Conservation (phyloP, 1,140 invertebrate genomes). For the Bilobella aurantiaca region DNA sequence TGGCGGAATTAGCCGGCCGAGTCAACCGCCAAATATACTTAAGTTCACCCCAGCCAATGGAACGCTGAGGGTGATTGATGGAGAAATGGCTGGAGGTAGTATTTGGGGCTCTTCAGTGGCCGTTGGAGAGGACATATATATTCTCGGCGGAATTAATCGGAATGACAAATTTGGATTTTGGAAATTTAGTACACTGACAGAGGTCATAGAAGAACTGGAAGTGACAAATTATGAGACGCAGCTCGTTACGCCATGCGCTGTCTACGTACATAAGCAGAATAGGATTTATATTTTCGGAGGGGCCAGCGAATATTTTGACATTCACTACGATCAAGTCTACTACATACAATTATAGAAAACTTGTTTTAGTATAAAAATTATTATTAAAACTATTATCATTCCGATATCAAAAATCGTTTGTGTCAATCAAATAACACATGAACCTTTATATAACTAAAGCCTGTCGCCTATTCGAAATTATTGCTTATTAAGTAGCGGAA, state of each 20-base stretch:
- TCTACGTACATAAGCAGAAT: background rate
- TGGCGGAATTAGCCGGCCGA: background rate
- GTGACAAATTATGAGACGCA: background rate
- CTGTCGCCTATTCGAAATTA: too few species aligned
- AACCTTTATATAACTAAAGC: too few species aligned
- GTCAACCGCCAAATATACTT: background rate
- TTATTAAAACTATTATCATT: too few species aligned
- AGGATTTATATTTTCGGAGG: background rate
- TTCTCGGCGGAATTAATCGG: background rate
- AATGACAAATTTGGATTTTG: background rate
- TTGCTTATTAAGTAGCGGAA: too few species aligned
- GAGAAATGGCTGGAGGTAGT: background rate
- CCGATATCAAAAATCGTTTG: too few species aligned
- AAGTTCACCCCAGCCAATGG: background rate
- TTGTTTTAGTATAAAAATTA: too few species aligned
- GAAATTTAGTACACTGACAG: background rate
- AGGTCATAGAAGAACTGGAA: background rate
- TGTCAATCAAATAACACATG: too few species aligned
- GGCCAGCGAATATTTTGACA: background rate
- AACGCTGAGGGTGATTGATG: background rate
- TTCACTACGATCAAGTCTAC: background rate
- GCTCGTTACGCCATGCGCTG: background rate
- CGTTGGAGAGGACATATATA: conserved; percentile 5
- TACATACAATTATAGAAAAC: background rate
- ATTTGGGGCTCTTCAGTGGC: background rate